Conservation (phyloP, 2,797 vertebrate species). For the Coccyzus lansbergi region DNA sequence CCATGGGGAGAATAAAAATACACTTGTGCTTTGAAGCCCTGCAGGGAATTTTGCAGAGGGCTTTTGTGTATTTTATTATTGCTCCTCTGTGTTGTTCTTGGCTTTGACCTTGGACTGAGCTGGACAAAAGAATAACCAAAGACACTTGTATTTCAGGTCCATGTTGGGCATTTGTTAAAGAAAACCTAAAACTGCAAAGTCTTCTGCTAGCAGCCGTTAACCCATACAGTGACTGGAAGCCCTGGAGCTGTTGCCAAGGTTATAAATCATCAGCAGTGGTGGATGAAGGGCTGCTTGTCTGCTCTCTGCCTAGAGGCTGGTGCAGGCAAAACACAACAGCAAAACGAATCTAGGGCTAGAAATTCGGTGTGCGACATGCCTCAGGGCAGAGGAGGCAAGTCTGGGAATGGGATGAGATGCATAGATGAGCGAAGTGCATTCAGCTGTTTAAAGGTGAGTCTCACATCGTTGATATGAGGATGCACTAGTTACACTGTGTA, state of each 20-base stretch:
- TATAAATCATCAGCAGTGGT: constrained; percentile 24
- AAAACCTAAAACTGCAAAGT: neutral
- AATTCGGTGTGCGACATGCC: neutral
- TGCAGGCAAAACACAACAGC: neutral
- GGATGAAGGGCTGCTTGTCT: neutral
- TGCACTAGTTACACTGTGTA: neutral
- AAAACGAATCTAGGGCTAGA: constrained; percentile 22
- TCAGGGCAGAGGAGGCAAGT: neutral
- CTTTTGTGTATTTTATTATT: constrained; percentile 43
- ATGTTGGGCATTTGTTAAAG: constrained; percentile 19
- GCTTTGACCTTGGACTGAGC: constrained; percentile 49
- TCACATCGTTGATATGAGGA: neutral
- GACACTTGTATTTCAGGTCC: constrained; percentile 8
- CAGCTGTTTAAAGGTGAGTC: neutral
- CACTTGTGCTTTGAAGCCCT: neutral
- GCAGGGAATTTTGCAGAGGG: constrained; percentile 12
- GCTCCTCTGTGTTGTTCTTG: constrained; percentile 22
- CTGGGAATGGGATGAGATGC: neutral
- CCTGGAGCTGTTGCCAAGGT: neutral
- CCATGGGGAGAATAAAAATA: constrained; percentile 17
- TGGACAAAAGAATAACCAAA: constrained; percentile 10
- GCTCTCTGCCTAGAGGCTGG: neutral
- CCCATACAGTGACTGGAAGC: neutral
- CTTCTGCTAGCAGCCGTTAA: constrained; percentile 25
- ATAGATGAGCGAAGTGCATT: neutral